Percentiles rank a stretch among this genome's conserved stretches.
Evolutionary conservation across 2,113 vertebrate genomes (phyloP).

Genomic region (Serinus canaria): DNA sequence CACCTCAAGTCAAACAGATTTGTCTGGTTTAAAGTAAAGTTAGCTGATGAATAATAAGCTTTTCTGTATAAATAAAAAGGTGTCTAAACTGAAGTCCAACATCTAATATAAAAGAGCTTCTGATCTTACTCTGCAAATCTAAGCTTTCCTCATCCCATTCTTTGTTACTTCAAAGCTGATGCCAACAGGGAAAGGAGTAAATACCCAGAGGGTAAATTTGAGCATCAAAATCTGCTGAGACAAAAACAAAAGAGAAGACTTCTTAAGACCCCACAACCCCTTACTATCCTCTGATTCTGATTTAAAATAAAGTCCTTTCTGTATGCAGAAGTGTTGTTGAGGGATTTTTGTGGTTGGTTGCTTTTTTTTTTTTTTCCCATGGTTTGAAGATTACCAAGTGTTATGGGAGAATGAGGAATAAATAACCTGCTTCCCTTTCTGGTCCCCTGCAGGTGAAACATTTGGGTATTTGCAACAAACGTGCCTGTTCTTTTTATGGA

Average conservation of each 20-base stretch:
- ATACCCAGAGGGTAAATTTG: background rate
- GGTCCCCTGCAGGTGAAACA: background rate
- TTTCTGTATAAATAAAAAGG: background rate
- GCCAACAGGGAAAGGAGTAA: background rate
- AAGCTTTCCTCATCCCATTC: background rate
- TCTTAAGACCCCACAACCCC: background rate
- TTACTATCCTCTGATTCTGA: background rate
- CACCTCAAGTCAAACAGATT: background rate
- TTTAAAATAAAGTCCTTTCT: background rate
- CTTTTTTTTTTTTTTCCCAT: background rate
- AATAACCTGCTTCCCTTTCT: background rate
- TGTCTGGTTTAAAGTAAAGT: background rate
- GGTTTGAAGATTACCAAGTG: background rate
- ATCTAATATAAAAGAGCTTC: background rate
- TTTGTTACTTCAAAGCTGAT: slow-evolving; percentile 23
- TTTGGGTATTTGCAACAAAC: background rate
- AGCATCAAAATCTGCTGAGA: background rate
- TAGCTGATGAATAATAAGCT: background rate
- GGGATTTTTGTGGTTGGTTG: background rate
- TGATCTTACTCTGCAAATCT: background rate
- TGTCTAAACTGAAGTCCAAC: background rate
- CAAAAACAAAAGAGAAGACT: background rate
- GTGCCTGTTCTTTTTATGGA: background rate
- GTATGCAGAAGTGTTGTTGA: background rate
- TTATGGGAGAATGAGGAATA: background rate